Conservation (phyloP, 2,113 vertebrate species). For the Thalassoma bifasciatum region DNA sequence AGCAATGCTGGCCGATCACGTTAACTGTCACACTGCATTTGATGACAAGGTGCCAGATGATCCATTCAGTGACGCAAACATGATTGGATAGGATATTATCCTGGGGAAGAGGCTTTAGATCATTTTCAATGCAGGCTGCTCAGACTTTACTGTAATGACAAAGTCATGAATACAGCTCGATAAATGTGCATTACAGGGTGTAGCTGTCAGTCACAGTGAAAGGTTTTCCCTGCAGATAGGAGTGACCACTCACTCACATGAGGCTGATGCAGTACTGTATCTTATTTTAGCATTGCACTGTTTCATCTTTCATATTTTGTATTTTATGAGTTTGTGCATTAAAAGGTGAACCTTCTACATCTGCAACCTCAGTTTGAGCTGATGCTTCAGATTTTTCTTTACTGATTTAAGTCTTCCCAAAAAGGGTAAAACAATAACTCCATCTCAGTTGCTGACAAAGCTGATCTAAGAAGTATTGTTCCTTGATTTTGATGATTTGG, state of each 20-base stretch:
- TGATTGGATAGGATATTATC: conserved; percentile 55
- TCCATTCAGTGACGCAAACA: conserved; percentile 59
- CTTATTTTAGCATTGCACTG: neutral
- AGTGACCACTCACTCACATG: conserved; percentile 3
- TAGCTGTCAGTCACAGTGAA: conserved; percentile 49
- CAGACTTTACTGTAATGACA: conserved; percentile 42
- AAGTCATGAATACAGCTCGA: conserved; percentile 25
- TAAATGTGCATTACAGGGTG: conserved; percentile 38
- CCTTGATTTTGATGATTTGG: too few species aligned
- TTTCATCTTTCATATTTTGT: conserved; percentile 25
- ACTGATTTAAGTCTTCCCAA: too few species aligned
- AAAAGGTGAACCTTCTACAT: too few species aligned
- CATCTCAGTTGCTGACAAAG: too few species aligned
- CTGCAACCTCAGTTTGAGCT: too few species aligned
- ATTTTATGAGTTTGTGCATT: neutral
- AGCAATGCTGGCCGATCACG: conserved; percentile 42
- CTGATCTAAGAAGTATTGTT: too few species aligned
- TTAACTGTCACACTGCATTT: conserved; percentile 62
- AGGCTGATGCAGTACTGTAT: neutral
- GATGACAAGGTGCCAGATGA: conserved; percentile 54
- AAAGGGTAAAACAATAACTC: too few species aligned
- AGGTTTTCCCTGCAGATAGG: conserved; percentile 16
- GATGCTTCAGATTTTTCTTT: too few species aligned
- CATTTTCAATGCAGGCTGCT: conserved; percentile 46
- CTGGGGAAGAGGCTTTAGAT: conserved; percentile 17